phyloP scores from a whole-genome alignment of 2,888 invertebrate genomes.

The Odontocerum albicorne region DNA sequence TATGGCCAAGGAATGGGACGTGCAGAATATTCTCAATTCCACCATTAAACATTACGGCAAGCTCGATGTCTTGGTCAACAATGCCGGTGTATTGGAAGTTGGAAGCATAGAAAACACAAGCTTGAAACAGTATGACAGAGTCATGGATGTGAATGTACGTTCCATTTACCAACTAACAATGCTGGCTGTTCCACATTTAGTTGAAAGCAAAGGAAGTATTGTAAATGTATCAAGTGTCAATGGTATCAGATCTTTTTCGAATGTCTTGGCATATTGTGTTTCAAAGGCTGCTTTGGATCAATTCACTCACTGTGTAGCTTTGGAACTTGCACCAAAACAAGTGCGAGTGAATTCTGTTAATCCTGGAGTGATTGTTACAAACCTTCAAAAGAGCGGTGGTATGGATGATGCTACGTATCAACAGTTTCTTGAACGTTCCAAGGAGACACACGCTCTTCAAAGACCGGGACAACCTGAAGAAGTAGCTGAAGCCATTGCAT shows the following conservation, averaged over 20 bases:
- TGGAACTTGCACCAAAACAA: slow-evolving; percentile 80
- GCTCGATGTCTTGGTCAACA: slow-evolving; percentile 85
- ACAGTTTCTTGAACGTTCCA: slow-evolving; percentile 80
- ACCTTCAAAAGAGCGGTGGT: slow-evolving; percentile 85
- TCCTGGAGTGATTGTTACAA: slow-evolving; percentile 90
- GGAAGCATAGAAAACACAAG: slow-evolving; percentile 86
- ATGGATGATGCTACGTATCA: slow-evolving; percentile 79
- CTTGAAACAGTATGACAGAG: slow-evolving; percentile 83
- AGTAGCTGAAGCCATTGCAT: slow-evolving; percentile 88
- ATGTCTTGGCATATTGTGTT: slow-evolving; percentile 87
- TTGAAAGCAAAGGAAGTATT: slow-evolving; percentile 83
- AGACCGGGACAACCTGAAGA: slow-evolving; percentile 82
- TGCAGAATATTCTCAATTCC: slow-evolving; percentile 68
- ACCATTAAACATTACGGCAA: slow-evolving; percentile 75
- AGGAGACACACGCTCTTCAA: slow-evolving; percentile 90
- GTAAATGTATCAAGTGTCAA: slow-evolving; percentile 96
- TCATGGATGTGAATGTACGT: slow-evolving; percentile 89
- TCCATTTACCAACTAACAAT: slow-evolving; percentile 81
- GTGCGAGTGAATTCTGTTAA: slow-evolving; percentile 91
- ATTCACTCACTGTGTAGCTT: slow-evolving; percentile 87
- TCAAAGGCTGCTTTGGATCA: slow-evolving; percentile 95
- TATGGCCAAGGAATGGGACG: slow-evolving; percentile 72
- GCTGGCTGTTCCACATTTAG: slow-evolving; percentile 83
- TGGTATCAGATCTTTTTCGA: slow-evolving; percentile 87
- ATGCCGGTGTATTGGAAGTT: slow-evolving; percentile 81